Conservation (phyloP, 2,113 vertebrate species). For the Grantiella picta region DNA sequence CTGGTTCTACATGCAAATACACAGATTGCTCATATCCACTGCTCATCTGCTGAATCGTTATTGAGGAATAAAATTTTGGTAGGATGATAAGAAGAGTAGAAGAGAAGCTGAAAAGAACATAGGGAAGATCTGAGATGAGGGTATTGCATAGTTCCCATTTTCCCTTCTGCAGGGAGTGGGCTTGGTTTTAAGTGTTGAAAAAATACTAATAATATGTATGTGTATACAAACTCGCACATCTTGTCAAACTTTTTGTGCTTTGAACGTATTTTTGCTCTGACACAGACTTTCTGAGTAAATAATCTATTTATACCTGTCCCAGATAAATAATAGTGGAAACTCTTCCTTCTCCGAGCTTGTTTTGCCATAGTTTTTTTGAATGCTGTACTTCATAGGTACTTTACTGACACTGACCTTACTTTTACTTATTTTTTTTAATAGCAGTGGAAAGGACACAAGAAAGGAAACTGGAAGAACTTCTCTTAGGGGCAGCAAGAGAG, state of each 20-base stretch:
- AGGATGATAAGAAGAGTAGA: background rate
- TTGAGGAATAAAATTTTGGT: background rate
- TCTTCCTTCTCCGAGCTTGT: background rate
- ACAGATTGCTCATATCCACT: background rate
- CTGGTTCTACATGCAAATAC: background rate
- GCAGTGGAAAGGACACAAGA: constrained; percentile 88
- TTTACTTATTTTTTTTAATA: constrained; percentile 44
- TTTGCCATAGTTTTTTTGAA: background rate
- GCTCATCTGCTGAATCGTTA: background rate
- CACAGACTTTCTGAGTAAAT: background rate
- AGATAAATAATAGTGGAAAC: background rate
- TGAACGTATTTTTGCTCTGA: background rate
- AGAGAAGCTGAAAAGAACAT: background rate
- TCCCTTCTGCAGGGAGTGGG: background rate
- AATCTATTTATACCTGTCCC: background rate
- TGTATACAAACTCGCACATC: background rate
- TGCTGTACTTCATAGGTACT: background rate
- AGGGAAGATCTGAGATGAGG: background rate
- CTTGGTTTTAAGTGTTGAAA: background rate
- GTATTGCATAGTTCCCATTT: background rate
- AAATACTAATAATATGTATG: background rate
- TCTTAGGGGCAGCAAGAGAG: constrained; percentile 85
- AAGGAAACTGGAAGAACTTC: constrained; percentile 82
- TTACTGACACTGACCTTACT: background rate
- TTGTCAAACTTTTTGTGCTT: background rate